Conservation (phyloP, 2,113 vertebrate genomes). For the Nothoprocta pentlandii region DNA sequence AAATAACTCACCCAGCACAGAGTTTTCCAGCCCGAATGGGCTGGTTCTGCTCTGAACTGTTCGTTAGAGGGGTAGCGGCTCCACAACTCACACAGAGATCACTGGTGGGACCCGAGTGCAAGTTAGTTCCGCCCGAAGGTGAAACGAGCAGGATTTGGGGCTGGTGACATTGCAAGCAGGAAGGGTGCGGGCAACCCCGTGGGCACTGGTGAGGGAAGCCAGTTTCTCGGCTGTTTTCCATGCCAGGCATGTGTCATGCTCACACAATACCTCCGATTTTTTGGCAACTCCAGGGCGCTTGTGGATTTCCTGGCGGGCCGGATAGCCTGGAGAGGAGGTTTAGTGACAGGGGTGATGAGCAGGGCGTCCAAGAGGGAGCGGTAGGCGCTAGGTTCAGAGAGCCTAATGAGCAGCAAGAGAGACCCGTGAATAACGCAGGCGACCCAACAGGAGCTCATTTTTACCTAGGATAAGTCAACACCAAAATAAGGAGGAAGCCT, state of each 20-base stretch:
- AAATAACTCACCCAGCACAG: conserved; percentile 14
- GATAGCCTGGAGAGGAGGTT: conserved; percentile 57
- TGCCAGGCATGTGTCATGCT: background rate
- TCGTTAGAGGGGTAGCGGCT: background rate
- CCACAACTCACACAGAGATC: background rate
- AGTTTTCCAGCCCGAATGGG: background rate
- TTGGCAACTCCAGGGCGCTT: conserved; percentile 65
- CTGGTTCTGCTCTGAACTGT: background rate
- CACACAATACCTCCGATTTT: conserved; percentile 68
- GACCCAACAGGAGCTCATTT: background rate
- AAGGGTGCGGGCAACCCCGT: background rate
- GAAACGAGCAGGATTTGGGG: background rate
- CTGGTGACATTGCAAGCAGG: background rate
- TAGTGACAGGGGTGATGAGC: conserved; percentile 78
- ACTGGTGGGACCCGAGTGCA: background rate
- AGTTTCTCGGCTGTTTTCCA: background rate
- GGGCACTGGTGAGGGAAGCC: background rate
- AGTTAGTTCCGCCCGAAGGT: background rate
- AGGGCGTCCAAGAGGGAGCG: conserved; percentile 80
- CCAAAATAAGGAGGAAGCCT: background rate
- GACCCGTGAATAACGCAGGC: background rate
- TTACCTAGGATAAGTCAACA: background rate
- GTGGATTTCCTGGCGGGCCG: conserved; percentile 70
- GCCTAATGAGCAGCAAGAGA: conserved; percentile 69
- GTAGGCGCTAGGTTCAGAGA: conserved; percentile 64